Evolutionary conservation across 1,140 invertebrate species (phyloP).

Genomic region (Tetramorium alpestre): DNA sequence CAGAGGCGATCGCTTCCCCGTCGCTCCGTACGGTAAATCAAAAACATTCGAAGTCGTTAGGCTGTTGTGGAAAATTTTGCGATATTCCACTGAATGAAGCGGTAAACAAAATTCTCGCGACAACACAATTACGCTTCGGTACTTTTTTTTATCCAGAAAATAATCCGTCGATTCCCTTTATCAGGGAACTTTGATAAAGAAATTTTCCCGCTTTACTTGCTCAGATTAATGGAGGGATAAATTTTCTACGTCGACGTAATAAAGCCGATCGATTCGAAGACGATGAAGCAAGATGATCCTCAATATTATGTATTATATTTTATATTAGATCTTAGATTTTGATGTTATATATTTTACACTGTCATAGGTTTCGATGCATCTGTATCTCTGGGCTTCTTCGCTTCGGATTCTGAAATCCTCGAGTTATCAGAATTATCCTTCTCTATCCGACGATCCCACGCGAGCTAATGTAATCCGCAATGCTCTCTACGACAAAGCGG

Average conservation of each 20-base stretch:
- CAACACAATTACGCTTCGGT: not conserved
- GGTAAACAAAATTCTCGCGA: not conserved
- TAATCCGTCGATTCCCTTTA: not conserved
- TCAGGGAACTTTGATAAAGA: not conserved
- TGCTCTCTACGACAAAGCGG: constrained; percentile 54
- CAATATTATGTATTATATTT: not conserved
- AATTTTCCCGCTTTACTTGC: not conserved
- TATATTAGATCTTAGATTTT: not conserved
- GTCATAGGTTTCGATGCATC: not conserved
- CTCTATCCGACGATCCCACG: not conserved
- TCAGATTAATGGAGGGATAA: not conserved
- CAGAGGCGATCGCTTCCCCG: not conserved
- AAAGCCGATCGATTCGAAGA: not conserved
- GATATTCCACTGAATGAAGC: not conserved
- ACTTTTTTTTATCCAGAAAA: not conserved
- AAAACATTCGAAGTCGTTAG: not conserved
- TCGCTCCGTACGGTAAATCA: not conserved
- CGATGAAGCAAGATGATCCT: not conserved
- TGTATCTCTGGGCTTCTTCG: not conserved
- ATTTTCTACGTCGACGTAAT: not conserved
- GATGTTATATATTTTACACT: not conserved
- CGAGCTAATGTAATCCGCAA: not conserved
- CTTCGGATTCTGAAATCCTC: not conserved
- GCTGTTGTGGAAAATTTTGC: too few species aligned
- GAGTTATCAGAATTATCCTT: not conserved